Base-by-base conservation (phyloP, 2,888 invertebrate species). In the Harmothoe impar region DNA sequence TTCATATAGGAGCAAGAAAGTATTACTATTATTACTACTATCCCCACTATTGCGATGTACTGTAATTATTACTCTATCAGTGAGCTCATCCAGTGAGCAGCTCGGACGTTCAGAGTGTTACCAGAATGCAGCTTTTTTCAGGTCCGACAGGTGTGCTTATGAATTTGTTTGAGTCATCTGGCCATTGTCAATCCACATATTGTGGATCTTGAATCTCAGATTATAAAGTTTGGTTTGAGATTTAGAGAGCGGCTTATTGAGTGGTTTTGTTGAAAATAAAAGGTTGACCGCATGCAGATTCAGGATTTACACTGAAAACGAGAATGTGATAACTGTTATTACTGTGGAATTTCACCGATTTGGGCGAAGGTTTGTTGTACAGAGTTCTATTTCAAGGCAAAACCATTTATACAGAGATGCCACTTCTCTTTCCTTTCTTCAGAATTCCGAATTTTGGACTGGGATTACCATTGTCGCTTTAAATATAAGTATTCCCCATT, bases 321-420 rank as follows among this genome's bases (percentile, higher is more conserved):
- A 81, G 33, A 81, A 35, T 81, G 81, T 81, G 81, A 81, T 81
- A 81, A 81, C 25, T 29, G n/a, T 10, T 81, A 81, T 43, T 15
- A 77, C 31, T 77, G 29, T 77, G 81, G 43, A 81, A 17, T 20
- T 43, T 35, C 33, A 33, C 15, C 15, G 81, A 81, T 25, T 20
- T 33, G 81, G 77, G 43, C 35, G 25, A 43, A 23, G 43, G 20
- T 81, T 81, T 81, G 81, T 43, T 23, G 31, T 25, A 29, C 20
- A 25, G 43, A 43, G 5, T 43, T 43, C 43, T 43, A 43, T 43
- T 43, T 10, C 43, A 43, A 43, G 3, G 43, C 43, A 43, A 43
- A 43, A 43, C 43, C 43, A 10, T 43, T 43, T 43, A n/a, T n/a
- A n/a, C n/a, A n/a, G n/a, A n/a, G n/a, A n/a, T n/a, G n/a, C n/a